phyloP scores from a whole-genome alignment of 2,888 invertebrate species.

The Norana najaformis region DNA sequence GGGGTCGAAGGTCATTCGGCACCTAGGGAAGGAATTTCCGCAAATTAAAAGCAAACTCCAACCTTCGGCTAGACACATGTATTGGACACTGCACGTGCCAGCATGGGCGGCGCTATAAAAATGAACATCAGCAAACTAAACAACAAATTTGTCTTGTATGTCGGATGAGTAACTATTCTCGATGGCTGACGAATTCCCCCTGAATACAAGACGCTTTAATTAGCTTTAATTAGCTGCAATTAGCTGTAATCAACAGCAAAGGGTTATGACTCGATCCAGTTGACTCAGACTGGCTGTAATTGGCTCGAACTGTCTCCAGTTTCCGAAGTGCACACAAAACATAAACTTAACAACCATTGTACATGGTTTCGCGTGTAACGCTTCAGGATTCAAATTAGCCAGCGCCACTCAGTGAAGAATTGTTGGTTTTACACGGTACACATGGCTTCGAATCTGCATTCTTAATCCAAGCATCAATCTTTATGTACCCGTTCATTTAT shows the following conservation, averaged over 20 bases:
- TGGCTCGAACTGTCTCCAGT: background rate
- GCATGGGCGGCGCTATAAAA: background rate
- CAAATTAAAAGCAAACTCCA: background rate
- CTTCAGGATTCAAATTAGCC: too few relatives aligned
- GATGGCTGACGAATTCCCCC: background rate
- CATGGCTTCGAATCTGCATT: too few relatives aligned
- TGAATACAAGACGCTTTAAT: background rate
- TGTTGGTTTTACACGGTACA: too few relatives aligned
- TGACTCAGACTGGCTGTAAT: background rate
- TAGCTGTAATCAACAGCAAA: background rate
- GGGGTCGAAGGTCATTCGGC: background rate
- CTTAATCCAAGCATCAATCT: too few relatives aligned
- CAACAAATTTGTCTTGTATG: background rate
- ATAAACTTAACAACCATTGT: background rate
- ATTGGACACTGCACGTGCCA: background rate
- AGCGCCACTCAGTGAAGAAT: too few relatives aligned
- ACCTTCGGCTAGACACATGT: background rate
- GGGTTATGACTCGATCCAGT: background rate
- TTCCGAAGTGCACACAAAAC: background rate
- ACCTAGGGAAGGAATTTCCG: background rate
- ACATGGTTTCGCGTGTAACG: too few relatives aligned
- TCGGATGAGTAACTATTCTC: too few relatives aligned
- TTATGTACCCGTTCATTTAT: too few relatives aligned
- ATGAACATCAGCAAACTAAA: background rate
- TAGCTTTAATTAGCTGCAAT: background rate